phyloP scores from a whole-genome alignment of 2,888 invertebrate genomes.

The Iselma pallidipennis region DNA sequence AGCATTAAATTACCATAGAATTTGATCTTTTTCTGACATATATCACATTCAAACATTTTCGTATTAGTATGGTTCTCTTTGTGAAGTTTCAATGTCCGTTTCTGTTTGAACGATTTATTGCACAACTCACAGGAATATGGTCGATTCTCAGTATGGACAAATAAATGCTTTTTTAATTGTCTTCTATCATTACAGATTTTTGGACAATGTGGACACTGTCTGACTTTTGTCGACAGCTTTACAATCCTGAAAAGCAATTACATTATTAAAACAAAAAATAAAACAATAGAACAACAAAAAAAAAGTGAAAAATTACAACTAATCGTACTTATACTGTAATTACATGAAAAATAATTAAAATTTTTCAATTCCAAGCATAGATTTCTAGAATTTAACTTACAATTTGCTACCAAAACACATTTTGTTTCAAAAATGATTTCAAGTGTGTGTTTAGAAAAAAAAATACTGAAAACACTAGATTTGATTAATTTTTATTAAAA shows the following conservation, averaged over 20 bases:
- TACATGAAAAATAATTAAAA: no score
- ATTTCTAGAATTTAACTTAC: no score
- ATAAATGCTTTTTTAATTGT: conserved; percentile 58
- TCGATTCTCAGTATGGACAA: conserved; percentile 59
- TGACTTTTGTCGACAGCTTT: conserved; percentile 1
- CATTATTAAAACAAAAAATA: not conserved
- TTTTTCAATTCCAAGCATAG: no score
- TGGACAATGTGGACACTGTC: conserved; percentile 50
- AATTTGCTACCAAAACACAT: no score
- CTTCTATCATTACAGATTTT: conserved; percentile 52
- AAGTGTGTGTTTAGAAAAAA: no score
- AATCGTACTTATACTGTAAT: no score
- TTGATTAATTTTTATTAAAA: not conserved
- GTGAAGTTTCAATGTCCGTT: conserved; percentile 32
- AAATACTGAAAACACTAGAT: no score
- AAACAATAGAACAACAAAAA: no score
- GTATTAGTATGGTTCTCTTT: conserved; percentile 24
- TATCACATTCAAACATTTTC: conserved; percentile 52
- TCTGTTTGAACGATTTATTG: conserved; percentile 34
- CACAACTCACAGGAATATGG: conserved; percentile 47
- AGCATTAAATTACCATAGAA: conserved; percentile 51
- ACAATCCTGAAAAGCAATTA: not conserved
- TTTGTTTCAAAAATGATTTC: no score
- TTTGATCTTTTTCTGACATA: conserved; percentile 61
- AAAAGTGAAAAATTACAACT: no score